These are phyloP conservation scores for Ispidina lecontei DNA, from an alignment of 2,797 vertebrate genomes.

Conservation along the genomic window DNA sequence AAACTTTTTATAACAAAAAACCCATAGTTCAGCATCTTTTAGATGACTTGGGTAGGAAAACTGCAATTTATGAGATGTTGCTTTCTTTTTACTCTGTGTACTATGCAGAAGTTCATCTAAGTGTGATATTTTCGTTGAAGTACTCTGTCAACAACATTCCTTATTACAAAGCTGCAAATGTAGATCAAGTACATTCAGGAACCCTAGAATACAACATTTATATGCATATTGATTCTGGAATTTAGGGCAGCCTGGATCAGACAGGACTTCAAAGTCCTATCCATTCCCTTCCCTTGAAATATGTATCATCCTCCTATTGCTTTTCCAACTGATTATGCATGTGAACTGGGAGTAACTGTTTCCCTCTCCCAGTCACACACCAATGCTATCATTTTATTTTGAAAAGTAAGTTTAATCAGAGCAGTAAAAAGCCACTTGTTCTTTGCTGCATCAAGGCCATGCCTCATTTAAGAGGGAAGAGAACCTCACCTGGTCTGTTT, in stretches of 20 bases:
- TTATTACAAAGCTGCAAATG: not conserved
- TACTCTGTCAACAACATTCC: not conserved
- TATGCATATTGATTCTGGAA: not conserved
- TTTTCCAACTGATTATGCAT: not conserved
- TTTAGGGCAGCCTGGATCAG: not conserved
- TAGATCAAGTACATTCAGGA: not conserved
- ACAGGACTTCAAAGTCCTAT: not conserved
- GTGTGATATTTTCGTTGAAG: not conserved
- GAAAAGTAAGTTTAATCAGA: not conserved
- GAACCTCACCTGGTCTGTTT: not conserved
- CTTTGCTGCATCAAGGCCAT: not conserved
- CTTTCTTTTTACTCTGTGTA: not conserved
- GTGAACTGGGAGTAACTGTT: not conserved
- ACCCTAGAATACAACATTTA: not conserved
- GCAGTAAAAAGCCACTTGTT: not conserved
- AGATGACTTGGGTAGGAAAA: not conserved
- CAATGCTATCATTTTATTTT: not conserved
- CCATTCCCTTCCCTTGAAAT: not conserved
- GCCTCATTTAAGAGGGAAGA: not conserved
- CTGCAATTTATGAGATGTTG: not conserved
- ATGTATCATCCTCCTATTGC: not conserved
- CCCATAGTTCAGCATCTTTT: not conserved
- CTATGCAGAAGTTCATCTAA: not conserved
- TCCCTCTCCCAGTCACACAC: not conserved
- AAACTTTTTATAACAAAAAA: not conserved